Evolutionary conservation across 2,797 vertebrate species (phyloP).

Genomic region (Anableps anableps): DNA sequence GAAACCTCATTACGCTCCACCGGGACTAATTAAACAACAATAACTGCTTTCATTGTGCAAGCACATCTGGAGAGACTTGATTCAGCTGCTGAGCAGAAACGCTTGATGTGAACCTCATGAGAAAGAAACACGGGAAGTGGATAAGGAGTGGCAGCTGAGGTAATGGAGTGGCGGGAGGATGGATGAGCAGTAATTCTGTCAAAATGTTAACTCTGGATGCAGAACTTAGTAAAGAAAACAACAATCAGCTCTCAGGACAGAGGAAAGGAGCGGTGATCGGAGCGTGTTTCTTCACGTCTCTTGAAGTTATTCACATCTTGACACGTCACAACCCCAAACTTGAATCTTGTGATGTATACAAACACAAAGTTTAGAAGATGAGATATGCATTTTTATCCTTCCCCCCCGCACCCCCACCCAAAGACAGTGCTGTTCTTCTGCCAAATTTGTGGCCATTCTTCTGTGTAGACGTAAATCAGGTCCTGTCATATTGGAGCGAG

Average conservation of each 20-base stretch:
- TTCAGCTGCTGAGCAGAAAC: slow-evolving; percentile 51
- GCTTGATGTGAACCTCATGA: slow-evolving; percentile 40
- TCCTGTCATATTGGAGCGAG: too few species aligned
- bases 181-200: slow-evolving; percentile 25
- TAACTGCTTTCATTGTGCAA: slow-evolving; percentile 55
- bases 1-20: slow-evolving; percentile 33
- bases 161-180: slow-evolving; percentile 16
- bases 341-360: neutral
- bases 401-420: too few species aligned
- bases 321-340: neutral
- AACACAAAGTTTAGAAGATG: too few species aligned
- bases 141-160: slow-evolving; percentile 18
- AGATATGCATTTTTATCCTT: too few species aligned
- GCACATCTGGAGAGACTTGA: slow-evolving; percentile 66
- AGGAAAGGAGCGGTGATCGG: too few species aligned
- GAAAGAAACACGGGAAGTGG: slow-evolving; percentile 35
- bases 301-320: neutral
- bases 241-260: too few species aligned
- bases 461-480: too few species aligned
- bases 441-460: too few species aligned
- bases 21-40: slow-evolving; percentile 49
- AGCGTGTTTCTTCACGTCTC: too few species aligned
- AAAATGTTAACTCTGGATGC: neutral
- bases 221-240: too few species aligned
- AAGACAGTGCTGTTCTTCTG: too few species aligned